These are phyloP conservation scores for Calyptommatus sinebrachiatus DNA, from an alignment of 2,113 vertebrate species.

Conservation along the genomic window DNA sequence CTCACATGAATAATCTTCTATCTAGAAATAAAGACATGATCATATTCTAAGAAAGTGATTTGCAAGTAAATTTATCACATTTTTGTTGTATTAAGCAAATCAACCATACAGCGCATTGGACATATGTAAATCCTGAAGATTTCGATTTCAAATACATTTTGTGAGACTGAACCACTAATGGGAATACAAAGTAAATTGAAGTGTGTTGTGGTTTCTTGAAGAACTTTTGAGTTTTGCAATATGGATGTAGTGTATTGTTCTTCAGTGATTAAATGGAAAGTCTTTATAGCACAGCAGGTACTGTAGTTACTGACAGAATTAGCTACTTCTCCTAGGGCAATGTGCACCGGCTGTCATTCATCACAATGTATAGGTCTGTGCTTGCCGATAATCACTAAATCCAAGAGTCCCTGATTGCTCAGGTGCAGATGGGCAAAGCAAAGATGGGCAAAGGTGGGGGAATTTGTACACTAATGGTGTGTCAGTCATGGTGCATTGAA, in stretches of 20 bases:
- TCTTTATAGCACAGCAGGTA: slow-evolving; percentile 28
- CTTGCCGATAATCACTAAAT: neutral
- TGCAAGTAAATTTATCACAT: no score
- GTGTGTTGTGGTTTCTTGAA: neutral
- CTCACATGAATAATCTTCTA: no score
- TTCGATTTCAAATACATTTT: neutral
- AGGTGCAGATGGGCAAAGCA: slow-evolving; percentile 25
- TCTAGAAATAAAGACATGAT: no score
- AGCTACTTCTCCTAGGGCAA: neutral
- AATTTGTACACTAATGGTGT: neutral
- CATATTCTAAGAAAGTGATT: no score
- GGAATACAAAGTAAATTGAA: neutral
- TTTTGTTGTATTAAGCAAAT: neutral
- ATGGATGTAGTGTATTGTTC: neutral
- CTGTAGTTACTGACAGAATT: neutral
- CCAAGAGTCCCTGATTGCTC: neutral
- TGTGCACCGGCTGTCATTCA: neutral
- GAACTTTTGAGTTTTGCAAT: neutral
- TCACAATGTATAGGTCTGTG: slow-evolving; percentile 24
- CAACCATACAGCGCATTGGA: neutral
- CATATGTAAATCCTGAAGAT: no score
- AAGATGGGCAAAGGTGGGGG: slow-evolving; percentile 3
- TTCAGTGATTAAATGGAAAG: neutral
- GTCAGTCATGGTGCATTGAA: slow-evolving; percentile 13
- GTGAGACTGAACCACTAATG: neutral